phyloP scores from a whole-genome alignment of 2,888 invertebrate genomes.

The Lasioglossum malachurum region DNA sequence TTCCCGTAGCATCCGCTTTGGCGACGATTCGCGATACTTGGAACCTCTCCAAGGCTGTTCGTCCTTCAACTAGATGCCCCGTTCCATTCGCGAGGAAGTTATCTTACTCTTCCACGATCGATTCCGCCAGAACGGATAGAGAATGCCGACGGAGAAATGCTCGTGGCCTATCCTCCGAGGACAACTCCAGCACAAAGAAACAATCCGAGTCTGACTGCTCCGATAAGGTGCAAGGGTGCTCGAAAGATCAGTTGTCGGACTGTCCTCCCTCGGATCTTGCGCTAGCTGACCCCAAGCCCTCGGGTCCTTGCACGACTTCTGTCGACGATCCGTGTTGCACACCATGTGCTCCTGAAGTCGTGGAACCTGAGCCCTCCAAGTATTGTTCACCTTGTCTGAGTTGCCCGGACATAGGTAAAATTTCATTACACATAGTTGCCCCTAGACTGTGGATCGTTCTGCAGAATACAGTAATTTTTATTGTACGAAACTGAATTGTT shows the following conservation, averaged over 20 bases:
- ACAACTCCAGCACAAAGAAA: not conserved
- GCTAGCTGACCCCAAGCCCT: not conserved
- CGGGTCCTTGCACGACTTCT: not conserved
- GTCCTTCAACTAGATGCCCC: constrained; percentile 41
- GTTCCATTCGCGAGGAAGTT: constrained; percentile 19
- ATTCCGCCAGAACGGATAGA: not conserved
- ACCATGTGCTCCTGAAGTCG: no score
- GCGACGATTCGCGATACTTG: constrained; percentile 42
- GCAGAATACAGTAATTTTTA: not conserved
- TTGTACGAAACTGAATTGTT: no score
- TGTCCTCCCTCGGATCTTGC: not conserved
- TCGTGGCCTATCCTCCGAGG: not conserved
- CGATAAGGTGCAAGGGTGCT: not conserved
- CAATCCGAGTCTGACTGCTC: constrained; percentile 1
- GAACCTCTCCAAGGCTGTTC: constrained; percentile 46
- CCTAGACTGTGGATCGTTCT: no score
- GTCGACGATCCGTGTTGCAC: not conserved
- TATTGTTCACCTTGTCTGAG: constrained; percentile 3
- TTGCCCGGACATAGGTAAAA: constrained; percentile 11
- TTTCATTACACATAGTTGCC: not conserved
- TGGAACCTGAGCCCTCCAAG: not conserved
- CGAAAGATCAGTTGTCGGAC: not conserved
- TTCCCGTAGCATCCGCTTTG: constrained; percentile 24
- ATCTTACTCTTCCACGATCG: not conserved
- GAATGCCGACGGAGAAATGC: no score